phyloP scores from a whole-genome alignment of 2,797 vertebrate species.

The Strix occidentalis region DNA sequence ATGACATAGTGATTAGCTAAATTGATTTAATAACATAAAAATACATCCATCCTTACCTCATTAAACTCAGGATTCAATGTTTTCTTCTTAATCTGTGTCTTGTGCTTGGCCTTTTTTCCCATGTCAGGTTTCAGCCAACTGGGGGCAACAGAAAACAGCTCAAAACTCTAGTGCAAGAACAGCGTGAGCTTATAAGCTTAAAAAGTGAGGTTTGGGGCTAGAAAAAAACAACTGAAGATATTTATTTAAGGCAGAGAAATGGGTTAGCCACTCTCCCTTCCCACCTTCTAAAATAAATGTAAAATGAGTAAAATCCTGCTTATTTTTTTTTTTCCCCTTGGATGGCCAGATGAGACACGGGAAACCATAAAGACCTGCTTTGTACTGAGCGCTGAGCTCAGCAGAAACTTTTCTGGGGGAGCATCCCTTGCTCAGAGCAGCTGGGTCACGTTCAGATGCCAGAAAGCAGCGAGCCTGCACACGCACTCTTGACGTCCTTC shows the following conservation, averaged over 20 bases:
- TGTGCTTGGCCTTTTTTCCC: conserved; percentile 97
- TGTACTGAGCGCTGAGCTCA: background rate
- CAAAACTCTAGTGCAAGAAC: background rate
- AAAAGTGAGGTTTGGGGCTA: background rate
- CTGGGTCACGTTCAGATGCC: background rate
- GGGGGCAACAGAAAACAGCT: conserved; percentile 29
- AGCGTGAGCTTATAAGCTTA: background rate
- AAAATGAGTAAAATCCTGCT: background rate
- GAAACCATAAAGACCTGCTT: background rate
- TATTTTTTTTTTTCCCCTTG: background rate
- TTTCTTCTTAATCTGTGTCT: conserved; percentile 99
- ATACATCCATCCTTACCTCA: conserved; percentile 79
- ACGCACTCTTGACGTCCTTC: background rate
- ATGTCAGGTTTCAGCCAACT: conserved; percentile 97
- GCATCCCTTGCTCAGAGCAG: background rate
- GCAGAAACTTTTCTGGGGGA: background rate
- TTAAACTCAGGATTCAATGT: conserved; percentile 98
- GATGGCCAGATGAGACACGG: background rate
- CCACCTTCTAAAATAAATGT: background rate
- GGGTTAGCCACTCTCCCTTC: background rate
- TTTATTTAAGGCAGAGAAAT: background rate
- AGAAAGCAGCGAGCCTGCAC: background rate
- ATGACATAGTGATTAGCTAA: accelerated
- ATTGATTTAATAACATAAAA: background rate
- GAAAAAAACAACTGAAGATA: background rate